phyloP scores from a whole-genome alignment of 2,113 vertebrate species.

The Ariopsis seemanni region DNA sequence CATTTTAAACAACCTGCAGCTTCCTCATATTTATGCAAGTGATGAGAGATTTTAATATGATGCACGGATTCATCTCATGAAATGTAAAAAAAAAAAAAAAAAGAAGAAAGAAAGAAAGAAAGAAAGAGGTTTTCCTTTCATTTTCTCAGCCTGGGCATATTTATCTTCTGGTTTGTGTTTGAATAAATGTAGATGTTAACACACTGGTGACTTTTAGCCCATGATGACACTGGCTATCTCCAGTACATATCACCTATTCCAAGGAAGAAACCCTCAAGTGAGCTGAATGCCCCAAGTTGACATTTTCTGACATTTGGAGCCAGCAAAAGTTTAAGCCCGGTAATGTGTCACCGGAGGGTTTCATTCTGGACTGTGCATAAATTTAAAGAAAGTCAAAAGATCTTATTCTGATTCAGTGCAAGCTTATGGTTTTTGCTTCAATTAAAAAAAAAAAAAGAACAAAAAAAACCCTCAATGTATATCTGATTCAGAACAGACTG shows the following conservation, averaged over 20 bases:
- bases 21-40: background rate
- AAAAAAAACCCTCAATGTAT: background rate
- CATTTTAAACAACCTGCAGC: slow-evolving; percentile 18
- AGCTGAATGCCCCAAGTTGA: slow-evolving; percentile 8
- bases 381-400: slow-evolving; percentile 10
- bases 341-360: slow-evolving; percentile 16
- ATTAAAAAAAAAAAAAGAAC: background rate
- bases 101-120: background rate
- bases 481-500: background rate
- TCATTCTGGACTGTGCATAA: slow-evolving; percentile 5
- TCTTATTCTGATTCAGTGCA: background rate
- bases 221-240: background rate
- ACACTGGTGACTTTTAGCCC: slow-evolving; percentile 17
- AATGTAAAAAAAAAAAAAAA: no score
- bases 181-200: slow-evolving; percentile 19
- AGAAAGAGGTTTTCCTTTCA: background rate
- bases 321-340: background rate
- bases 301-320: slow-evolving; percentile 31
- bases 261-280: slow-evolving; percentile 5
- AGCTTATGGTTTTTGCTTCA: background rate
- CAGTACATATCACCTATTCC: background rate
- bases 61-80: background rate
- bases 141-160: background rate
- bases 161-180: background rate
- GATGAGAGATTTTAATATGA: background rate